Base-by-base conservation (phyloP, 2,888 invertebrate genomes). In the Eupeodes latifasciatus region DNA sequence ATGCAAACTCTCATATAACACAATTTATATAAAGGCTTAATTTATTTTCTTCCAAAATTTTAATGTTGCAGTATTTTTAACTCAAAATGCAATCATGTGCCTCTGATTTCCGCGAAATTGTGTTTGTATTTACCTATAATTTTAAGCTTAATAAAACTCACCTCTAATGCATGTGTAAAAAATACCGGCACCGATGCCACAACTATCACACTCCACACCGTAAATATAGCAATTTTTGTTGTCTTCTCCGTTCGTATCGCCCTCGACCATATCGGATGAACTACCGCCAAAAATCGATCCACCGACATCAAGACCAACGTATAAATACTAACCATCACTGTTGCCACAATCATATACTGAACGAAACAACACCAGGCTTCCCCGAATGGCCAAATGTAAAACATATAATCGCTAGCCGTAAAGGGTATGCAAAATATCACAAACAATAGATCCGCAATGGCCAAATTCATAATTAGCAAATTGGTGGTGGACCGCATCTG, bases 401-500 rank as follows among this genome's bases (percentile, higher is more conserved):
- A 94, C 0, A 97, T 96, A 92, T 98, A 98, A 91, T 97, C 97
- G 51, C 97, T 96, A 0, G 98, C 98, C 0, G 98, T 98, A 93
- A 98, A 98, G 0, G 98, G 98, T 49, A 98, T 97, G 94, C 98
- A 98, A 94, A 98, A 97, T 64, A 98, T 95, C 12, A 98, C 97
- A 93, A 98, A 98, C 40, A 98, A 95, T 14, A 98, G 94, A 93
- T 98, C 98, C 44, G 98, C 98, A 9, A 97, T 94, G 0, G 98
- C 98, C 83, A 98, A 94, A 92, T 98, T 98, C 74, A 98, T 96
- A 91, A 98, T 98, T 40, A 98, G 95, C n/a, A 98, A 95, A 93
- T 98, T 98, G 14, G 98, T 98, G 0, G 98, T 98, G 64, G 97
- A 98, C 91, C 98, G 95, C 98, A 98, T 98, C 91, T 97, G 96